phyloP scores from a whole-genome alignment of 2,797 vertebrate genomes.

The Furcifer pardalis region DNA sequence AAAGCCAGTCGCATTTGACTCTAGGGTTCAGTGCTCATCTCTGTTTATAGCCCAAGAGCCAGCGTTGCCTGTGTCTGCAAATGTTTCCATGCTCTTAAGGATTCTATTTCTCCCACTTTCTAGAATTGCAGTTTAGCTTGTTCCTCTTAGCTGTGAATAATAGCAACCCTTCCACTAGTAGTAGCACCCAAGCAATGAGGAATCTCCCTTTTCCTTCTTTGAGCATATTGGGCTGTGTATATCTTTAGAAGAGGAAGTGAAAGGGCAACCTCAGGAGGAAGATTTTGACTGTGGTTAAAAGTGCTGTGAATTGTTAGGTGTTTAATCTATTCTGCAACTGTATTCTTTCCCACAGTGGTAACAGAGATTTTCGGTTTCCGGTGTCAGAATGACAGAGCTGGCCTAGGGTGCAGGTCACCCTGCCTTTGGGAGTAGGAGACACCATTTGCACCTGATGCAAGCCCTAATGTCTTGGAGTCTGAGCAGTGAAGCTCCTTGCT shows the following conservation, averaged over 20 bases:
- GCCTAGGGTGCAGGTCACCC: background rate
- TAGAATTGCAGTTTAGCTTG: background rate
- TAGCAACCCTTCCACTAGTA: background rate
- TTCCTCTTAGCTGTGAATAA: background rate
- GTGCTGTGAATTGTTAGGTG: background rate
- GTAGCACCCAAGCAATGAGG: conserved; percentile 6
- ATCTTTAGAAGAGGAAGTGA: background rate
- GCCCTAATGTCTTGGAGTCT: no score
- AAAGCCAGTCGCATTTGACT: no score
- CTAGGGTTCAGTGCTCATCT: no score
- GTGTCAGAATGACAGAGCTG: background rate
- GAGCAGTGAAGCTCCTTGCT: no score
- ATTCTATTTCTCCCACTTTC: background rate
- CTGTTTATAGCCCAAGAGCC: no score
- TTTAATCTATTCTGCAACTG: background rate
- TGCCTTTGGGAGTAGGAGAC: background rate
- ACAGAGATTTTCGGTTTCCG: background rate
- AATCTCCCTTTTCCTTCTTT: background rate
- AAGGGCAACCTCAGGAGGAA: background rate
- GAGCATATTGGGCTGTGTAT: background rate
- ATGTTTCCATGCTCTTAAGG: no score
- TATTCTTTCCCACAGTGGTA: background rate
- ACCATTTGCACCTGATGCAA: background rate
- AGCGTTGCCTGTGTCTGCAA: no score
- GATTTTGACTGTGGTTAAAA: background rate